These are phyloP conservation scores for Drosophila mettleri DNA, from an alignment of 2,888 invertebrate genomes.

Conservation along the genomic window DNA sequence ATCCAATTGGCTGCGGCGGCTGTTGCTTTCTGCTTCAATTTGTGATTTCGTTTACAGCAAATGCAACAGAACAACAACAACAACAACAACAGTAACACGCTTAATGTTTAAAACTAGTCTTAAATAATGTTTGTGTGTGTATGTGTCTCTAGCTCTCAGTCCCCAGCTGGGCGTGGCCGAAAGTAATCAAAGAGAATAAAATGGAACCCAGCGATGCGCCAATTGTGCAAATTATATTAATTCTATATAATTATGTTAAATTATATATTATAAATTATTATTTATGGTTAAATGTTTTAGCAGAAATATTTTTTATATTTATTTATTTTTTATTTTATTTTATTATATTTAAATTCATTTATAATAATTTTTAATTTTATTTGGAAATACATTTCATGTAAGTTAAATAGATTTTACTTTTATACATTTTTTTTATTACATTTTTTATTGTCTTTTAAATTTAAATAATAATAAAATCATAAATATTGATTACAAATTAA, in stretches of 20 bases:
- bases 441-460: no score
- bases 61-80: constrained; percentile 27
- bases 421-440: no score
- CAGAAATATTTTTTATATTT: no score
- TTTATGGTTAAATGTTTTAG: no score
- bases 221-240: constrained; percentile 7
- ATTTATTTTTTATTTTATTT: neutral
- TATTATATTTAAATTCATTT: no score
- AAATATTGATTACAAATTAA: no score
- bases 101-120: constrained; percentile 73
- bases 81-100: constrained; percentile 55
- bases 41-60: constrained; percentile 65
- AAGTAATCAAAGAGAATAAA: neutral
- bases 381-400: no score
- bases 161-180: constrained; percentile 22
- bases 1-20: constrained; percentile 11
- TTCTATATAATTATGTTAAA: no score
- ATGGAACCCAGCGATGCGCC: constrained; percentile 10
- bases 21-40: constrained; percentile 50
- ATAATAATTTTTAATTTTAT: no score
- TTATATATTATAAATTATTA: no score
- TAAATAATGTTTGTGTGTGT: constrained; percentile 73
- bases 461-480: no score
- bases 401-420: no score
- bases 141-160: constrained; percentile 37